Evolutionary conservation across 2,888 invertebrate species (phyloP).

Genomic region (Cinara cedri): DNA sequence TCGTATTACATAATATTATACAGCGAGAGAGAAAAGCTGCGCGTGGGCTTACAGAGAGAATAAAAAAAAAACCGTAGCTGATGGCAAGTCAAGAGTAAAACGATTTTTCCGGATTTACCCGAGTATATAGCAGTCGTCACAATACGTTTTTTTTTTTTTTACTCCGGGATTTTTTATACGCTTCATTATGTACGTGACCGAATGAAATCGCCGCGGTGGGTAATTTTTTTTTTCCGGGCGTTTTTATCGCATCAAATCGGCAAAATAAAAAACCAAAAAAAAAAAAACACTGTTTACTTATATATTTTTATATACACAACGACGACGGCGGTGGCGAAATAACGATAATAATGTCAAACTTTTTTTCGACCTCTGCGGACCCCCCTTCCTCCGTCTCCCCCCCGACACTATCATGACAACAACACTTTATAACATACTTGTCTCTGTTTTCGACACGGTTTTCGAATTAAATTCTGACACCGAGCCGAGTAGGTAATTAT

Average conservation of each 20-base stretch:
- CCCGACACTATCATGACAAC: too few species aligned
- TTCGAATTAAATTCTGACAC: constrained; percentile 55
- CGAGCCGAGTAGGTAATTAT: constrained; percentile 34
- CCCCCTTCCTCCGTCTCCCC: too few species aligned
- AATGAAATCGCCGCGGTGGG: constrained; percentile 21
- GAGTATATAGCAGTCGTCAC: too few species aligned
- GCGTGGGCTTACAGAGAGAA: too few species aligned
- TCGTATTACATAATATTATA: too few species aligned
- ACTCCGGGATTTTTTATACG: constrained; percentile 46
- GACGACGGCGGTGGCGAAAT: constrained; percentile 29
- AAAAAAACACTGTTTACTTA: constrained; percentile 32
- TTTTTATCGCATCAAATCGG: neutral
- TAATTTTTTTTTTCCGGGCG: constrained; percentile 34
- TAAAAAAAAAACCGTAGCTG: too few species aligned
- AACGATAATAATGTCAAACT: constrained; percentile 43
- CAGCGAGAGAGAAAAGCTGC: neutral
- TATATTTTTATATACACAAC: constrained; percentile 24
- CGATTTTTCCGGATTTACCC: constrained; percentile 47
- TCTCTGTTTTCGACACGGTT: constrained; percentile 51
- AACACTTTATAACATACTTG: neutral
- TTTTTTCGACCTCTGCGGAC: constrained; percentile 29
- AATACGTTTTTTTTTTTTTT: too few species aligned
- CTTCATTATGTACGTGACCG: constrained; percentile 45
- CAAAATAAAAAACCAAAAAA: constrained; percentile 33
- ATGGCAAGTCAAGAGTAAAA: constrained; percentile 32